A percentile compares a stretch with the other conserved stretches of the same genome.
phyloP scores from a whole-genome alignment of 2,888 invertebrate species.

The Drosophila buzzatii region DNA sequence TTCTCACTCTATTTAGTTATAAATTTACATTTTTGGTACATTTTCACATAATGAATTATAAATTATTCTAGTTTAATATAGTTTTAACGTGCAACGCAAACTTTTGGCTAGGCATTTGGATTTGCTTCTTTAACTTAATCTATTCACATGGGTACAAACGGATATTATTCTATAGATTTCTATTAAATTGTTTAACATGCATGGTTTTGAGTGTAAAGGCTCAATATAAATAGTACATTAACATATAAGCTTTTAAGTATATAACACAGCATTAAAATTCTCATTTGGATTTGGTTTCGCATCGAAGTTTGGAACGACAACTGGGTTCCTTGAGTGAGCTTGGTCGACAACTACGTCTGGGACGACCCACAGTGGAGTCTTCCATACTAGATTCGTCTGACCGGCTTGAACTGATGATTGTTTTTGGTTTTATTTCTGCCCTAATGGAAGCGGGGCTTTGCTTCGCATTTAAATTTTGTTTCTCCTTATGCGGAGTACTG shows the following conservation, averaged over 20 bases:
- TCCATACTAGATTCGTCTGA: slow-evolving; percentile 3
- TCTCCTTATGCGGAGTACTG: slow-evolving; percentile 27
- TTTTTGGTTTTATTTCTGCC: background rate
- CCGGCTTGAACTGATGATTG: background rate
- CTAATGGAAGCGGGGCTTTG: background rate
- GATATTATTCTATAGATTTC: background rate
- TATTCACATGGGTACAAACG: background rate
- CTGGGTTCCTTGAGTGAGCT: slow-evolving; percentile 42
- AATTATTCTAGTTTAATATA: background rate
- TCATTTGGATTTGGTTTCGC: slow-evolving; percentile 3
- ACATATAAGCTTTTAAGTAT: background rate
- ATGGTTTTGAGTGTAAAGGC: background rate
- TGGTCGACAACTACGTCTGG: slow-evolving; percentile 51
- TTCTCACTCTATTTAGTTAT: too few relatives aligned
- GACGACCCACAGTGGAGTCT: slow-evolving; percentile 20
- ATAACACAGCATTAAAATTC: background rate
- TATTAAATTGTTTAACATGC: background rate
- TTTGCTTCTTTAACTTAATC: background rate
- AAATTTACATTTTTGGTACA: background rate
- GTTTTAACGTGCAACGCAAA: background rate
- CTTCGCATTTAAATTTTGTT: background rate
- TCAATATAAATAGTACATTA: slow-evolving; percentile 1
- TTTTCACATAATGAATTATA: background rate
- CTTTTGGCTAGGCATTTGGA: background rate
- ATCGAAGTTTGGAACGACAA: slow-evolving; percentile 28